phyloP scores from a whole-genome alignment of 2,888 invertebrate genomes.

The Neoascia interrupta region DNA sequence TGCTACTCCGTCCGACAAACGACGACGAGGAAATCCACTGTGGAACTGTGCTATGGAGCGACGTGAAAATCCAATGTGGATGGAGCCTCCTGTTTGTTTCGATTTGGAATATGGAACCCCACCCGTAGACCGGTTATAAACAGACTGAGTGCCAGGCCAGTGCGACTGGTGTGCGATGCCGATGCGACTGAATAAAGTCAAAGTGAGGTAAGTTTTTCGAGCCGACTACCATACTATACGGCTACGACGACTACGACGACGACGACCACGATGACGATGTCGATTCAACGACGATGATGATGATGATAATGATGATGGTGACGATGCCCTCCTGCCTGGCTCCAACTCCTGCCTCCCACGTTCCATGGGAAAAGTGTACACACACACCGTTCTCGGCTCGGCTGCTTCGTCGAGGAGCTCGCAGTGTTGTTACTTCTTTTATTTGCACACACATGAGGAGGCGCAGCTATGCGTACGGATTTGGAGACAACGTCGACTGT shows the following conservation, averaged over 20 bases:
- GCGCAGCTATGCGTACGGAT: constrained; percentile 34
- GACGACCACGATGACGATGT: constrained; percentile 1
- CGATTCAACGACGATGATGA: constrained; percentile 5
- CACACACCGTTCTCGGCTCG: constrained; percentile 19
- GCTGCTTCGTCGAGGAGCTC: constrained; percentile 1
- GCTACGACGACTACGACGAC: constrained; percentile 1
- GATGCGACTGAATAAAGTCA: constrained; percentile 64
- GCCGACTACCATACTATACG: constrained; percentile 9
- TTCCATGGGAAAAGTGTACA: constrained; percentile 1
- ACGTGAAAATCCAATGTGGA: constrained; percentile 45
- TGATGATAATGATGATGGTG: constrained; percentile 10
- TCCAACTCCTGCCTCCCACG: constrained; percentile 1
- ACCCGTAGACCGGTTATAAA: constrained; percentile 69
- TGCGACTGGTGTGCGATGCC: constrained; percentile 57
- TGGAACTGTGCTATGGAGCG: constrained; percentile 4
- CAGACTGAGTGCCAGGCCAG: constrained; percentile 55
- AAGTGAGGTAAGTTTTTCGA: constrained; percentile 65
- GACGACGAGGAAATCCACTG: constrained; percentile 23
- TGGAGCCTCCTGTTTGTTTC: constrained; percentile 33
- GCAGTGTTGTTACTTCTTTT: constrained; percentile 27
- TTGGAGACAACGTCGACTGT: not conserved
- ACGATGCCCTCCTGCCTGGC: constrained; percentile 20
- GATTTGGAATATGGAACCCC: constrained; percentile 41
- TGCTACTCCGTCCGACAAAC: too few relatives aligned
- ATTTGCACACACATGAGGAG: constrained; percentile 50